Conservation (phyloP, 2,888 invertebrate species). For the Latrodectus elegans region DNA sequence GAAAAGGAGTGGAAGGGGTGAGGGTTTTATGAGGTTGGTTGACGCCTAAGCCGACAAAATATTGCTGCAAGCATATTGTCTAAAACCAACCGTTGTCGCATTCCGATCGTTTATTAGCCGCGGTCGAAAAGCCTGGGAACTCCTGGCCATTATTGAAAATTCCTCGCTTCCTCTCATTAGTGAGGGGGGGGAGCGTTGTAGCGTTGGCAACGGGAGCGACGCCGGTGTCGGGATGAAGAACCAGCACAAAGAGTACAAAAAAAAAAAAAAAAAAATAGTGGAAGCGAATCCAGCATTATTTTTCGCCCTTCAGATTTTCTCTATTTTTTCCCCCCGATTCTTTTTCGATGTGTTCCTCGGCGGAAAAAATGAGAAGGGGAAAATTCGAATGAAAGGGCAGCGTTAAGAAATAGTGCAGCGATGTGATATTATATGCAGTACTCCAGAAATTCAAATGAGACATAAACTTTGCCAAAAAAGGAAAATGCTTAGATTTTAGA, state of each 20-base stretch:
- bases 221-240: slow-evolving; percentile 24
- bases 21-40: slow-evolving; percentile 69
- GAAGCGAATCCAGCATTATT: slow-evolving; percentile 43
- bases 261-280: slow-evolving; percentile 15
- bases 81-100: slow-evolving; percentile 71
- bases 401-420: slow-evolving; percentile 11
- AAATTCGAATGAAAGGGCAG: slow-evolving; percentile 41
- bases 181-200: slow-evolving; percentile 30
- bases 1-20: slow-evolving; percentile 61
- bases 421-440: slow-evolving; percentile 16
- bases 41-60: slow-evolving; percentile 70
- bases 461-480: background rate
- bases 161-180: slow-evolving; percentile 68
- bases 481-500: too few species aligned
- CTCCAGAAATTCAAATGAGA: slow-evolving; percentile 25
- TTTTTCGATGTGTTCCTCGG: slow-evolving; percentile 5
- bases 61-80: slow-evolving; percentile 70
- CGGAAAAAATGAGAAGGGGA: background rate
- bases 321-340: slow-evolving; percentile 13
- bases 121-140: slow-evolving; percentile 50
- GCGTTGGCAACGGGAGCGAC: slow-evolving; percentile 31
- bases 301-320: slow-evolving; percentile 6
- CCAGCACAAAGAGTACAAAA: slow-evolving; percentile 30
- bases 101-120: slow-evolving; percentile 70
- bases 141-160: slow-evolving; percentile 69